Evolutionary conservation across 2,888 invertebrate species (phyloP).

Genomic region (Creontiades dilutus): DNA sequence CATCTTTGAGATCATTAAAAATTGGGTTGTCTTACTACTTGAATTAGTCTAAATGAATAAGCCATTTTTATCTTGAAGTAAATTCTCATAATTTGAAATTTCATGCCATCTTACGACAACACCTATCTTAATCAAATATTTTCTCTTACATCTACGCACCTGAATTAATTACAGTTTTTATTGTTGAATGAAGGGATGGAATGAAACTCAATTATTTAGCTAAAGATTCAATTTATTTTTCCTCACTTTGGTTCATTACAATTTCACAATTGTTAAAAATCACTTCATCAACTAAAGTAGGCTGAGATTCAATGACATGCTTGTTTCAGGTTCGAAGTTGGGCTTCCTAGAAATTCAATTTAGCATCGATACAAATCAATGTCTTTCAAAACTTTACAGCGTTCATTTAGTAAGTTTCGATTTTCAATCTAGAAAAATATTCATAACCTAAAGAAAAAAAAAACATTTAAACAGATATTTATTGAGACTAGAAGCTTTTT

Average conservation of each 20-base stretch:
- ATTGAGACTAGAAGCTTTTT: slow-evolving; percentile 50
- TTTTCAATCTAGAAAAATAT: slow-evolving; percentile 26
- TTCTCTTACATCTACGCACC: too few relatives aligned
- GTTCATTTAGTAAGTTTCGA: slow-evolving; percentile 7
- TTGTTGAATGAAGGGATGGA: neutral
- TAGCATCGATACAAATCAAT: neutral
- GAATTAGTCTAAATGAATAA: too few relatives aligned
- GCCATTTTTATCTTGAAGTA: too few relatives aligned
- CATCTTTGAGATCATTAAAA: too few relatives aligned
- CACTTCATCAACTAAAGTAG: slow-evolving; percentile 42
- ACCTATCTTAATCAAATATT: too few relatives aligned
- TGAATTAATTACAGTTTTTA: too few relatives aligned
- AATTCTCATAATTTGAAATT: too few relatives aligned
- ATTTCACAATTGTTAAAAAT: slow-evolving; percentile 75
- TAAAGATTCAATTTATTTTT: slow-evolving; percentile 69
- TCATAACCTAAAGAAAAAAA: slow-evolving; percentile 19
- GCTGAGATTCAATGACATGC: slow-evolving; percentile 45
- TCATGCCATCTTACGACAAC: too few relatives aligned
- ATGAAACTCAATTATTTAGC: slow-evolving; percentile 12
- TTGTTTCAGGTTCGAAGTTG: slow-evolving; percentile 65
- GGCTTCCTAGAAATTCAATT: slow-evolving; percentile 52
- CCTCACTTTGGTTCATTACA: slow-evolving; percentile 76
- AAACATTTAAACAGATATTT: neutral
- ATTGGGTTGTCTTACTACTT: too few relatives aligned
- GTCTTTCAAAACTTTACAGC: slow-evolving; percentile 11